Evolutionary conservation across 2,797 vertebrate genomes (phyloP), one percentile per base, ranked within the genome.

Genomic region (Phataginus tricuspis): DNA sequence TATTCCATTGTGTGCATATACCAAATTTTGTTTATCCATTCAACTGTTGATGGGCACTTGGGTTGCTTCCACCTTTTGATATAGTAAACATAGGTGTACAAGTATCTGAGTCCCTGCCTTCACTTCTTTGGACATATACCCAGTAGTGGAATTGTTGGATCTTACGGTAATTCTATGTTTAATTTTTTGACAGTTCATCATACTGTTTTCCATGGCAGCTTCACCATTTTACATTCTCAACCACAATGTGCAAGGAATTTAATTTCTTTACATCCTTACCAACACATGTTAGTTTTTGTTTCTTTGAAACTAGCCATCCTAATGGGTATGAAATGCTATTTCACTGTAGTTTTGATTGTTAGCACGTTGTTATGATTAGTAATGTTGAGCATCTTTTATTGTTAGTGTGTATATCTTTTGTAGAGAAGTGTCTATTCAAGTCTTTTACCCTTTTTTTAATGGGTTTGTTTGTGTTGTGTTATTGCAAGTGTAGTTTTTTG

Each of bases 351-450:
- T 82, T 90, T 53, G 85, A 80, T 80, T 45, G 42, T 45, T 55
- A 86, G 31, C 21, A 23, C 66, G 91, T 95, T 45, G 29, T 51
- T 69, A 55, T 71, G 69, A 71, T 83, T 66, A 74, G 64, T 95
- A 79, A 64, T 77, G 53, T 64, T 39, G 83, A 82, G 15, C 21
- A 37, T 74, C 63, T 61, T 90, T 90, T 85, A 86, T 61, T 87
- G 57, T n/a, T 34, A 18, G 31, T 77, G 85, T 37, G 25, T 74
- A 11, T 93, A 34, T 80, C 53, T 88, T 91, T 45, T 92, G 92
- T 80, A 95, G 85, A 83, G 63, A 93, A 94, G 64, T 86, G 19
- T 83, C 66, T 94, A 12, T 82, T 93, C 6, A 93, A 37, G 37
- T 72, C 37, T 93, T 93, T 94, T 88, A 55, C 53, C 39, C 12